Evolutionary conservation across 2,113 vertebrate genomes (phyloP).

Genomic region (Semnopithecus entellus): DNA sequence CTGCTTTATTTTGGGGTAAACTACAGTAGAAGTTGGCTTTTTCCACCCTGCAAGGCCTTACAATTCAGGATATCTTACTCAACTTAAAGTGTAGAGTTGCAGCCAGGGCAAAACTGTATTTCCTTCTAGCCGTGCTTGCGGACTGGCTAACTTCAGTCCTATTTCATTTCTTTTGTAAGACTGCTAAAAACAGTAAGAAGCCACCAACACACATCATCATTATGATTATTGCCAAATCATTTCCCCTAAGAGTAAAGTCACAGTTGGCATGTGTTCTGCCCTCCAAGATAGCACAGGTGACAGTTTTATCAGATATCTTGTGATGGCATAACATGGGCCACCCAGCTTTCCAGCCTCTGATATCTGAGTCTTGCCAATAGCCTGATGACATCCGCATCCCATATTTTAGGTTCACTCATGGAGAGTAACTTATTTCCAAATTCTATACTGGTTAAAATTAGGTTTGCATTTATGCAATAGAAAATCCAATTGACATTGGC

Average conservation of each 20-base stretch:
- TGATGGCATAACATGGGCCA: neutral
- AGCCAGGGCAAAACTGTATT: neutral
- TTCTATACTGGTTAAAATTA: neutral
- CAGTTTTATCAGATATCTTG: neutral
- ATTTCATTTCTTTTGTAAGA: conserved; percentile 17
- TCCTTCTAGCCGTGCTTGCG: neutral
- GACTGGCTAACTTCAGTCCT: neutral
- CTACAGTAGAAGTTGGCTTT: conserved; percentile 22
- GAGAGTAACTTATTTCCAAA: neutral
- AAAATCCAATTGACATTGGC: neutral
- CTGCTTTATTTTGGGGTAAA: neutral
- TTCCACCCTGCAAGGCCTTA: neutral
- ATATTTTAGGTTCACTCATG: neutral
- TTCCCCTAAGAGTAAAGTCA: neutral
- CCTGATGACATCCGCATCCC: neutral
- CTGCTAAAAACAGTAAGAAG: neutral
- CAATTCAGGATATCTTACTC: conserved; percentile 2
- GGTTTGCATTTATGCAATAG: neutral
- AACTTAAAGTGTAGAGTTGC: neutral
- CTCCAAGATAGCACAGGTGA: neutral
- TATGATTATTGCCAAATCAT: neutral
- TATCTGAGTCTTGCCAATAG: neutral
- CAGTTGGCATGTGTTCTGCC: neutral
- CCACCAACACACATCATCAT: neutral
- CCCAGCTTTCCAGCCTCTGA: neutral